These are phyloP conservation scores for Trichogramma pretiosum DNA, from an alignment of 1,140 invertebrate species.

Conservation along the genomic window DNA sequence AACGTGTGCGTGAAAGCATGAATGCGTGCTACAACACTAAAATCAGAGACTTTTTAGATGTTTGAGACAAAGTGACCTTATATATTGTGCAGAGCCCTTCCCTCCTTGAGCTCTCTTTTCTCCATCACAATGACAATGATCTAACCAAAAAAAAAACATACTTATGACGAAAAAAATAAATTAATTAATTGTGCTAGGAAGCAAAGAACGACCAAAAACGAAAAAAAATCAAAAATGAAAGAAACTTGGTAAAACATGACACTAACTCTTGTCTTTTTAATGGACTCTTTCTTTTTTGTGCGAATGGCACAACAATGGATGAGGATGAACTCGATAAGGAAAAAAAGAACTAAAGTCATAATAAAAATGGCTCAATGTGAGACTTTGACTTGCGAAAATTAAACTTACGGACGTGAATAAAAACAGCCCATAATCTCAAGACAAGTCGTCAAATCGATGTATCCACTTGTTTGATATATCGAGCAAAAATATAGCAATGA, in stretches of 20 bases:
- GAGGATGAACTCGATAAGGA: too few species aligned
- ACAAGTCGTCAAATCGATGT: slow-evolving; percentile 16
- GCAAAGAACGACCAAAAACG: background rate
- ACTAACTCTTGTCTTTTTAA: too few species aligned
- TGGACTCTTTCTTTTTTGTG: too few species aligned
- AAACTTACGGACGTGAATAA: too few species aligned
- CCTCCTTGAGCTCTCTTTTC: slow-evolving; percentile 12
- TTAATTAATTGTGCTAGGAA: too few species aligned
- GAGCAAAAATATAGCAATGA: slow-evolving; percentile 1
- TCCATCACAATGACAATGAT: background rate
- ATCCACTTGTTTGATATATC: slow-evolving; percentile 13
- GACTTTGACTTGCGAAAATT: too few species aligned
- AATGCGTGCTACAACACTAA: slow-evolving; percentile 11
- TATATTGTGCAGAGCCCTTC: slow-evolving; percentile 19
- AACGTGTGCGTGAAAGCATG: slow-evolving; percentile 12
- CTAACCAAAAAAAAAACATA: slow-evolving; percentile 1
- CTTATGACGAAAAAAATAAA: background rate
- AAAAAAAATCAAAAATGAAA: slow-evolving; percentile 1
- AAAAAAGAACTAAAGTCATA: too few species aligned
- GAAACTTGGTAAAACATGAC: too few species aligned
- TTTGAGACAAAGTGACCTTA: slow-evolving; percentile 32
- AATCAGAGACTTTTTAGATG: slow-evolving; percentile 20
- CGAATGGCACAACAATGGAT: too few species aligned
- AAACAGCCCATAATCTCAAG: too few species aligned
- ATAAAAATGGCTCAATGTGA: too few species aligned